Evolutionary conservation across 1,140 invertebrate genomes (phyloP).

Genomic region (Vanessa tameamea): DNA sequence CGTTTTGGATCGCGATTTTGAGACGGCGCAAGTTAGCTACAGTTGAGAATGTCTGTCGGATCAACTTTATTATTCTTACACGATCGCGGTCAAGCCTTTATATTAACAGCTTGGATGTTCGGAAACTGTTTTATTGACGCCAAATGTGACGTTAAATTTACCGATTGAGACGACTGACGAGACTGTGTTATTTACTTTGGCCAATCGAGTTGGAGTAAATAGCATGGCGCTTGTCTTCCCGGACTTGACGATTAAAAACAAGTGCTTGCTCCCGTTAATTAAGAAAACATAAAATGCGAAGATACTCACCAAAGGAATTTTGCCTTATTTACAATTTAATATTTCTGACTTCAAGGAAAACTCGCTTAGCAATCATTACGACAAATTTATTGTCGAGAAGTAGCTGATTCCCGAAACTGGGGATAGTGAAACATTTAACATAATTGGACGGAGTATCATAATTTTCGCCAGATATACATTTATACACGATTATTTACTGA

Average conservation of each 20-base stretch:
- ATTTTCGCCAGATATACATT: conserved; percentile 22
- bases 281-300: not conserved
- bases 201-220: not conserved
- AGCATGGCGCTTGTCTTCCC: not conserved
- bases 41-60: not conserved
- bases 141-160: not conserved
- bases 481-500: conserved; percentile 27
- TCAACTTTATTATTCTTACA: not conserved
- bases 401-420: no score
- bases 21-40: no score
- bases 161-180: not conserved
- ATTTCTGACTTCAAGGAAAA: not conserved
- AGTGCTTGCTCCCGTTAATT: not conserved
- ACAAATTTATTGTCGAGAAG: not conserved
- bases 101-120: not conserved
- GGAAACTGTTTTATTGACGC: conserved; percentile 1
- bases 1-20: no score
- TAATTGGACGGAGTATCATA: conserved; percentile 10
- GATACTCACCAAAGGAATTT: not conserved
- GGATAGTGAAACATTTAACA: not conserved
- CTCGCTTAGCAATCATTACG: conserved; percentile 10
- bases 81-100: not conserved
- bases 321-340: conserved; percentile 4
- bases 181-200: not conserved
- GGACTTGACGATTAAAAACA: not conserved